Evolutionary conservation across 1,140 invertebrate genomes (phyloP).

Genomic region (Drosophila pandora): DNA sequence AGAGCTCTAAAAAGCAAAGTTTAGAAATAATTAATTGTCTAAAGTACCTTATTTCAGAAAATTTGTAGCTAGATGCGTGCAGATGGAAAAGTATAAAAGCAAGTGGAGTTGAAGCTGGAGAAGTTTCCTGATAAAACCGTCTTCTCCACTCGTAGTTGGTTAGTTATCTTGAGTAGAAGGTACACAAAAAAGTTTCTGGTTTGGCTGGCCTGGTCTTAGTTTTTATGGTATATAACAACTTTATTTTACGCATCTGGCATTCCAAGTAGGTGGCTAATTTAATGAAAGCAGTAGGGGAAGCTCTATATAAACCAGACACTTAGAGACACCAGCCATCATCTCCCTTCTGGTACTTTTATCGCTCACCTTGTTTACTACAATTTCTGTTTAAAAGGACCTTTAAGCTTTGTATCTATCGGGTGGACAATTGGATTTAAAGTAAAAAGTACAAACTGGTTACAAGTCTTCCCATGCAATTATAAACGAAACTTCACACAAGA

Average conservation of each 20-base stretch:
- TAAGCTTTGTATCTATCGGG: neutral
- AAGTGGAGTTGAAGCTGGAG: neutral
- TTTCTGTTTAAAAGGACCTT: too few species aligned
- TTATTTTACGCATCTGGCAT: neutral
- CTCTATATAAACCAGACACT: neutral
- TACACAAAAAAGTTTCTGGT: neutral
- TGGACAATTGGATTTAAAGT: neutral
- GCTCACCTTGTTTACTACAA: too few species aligned
- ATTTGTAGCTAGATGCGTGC: constrained; percentile 35
- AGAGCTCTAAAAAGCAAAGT: constrained; percentile 40
- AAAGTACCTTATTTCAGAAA: constrained; percentile 60
- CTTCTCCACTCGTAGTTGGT: neutral
- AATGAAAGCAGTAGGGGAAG: neutral
- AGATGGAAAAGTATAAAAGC: neutral
- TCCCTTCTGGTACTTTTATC: too few species aligned
- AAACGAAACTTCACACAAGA: neutral
- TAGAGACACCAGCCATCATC: neutral
- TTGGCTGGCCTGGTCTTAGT: neutral
- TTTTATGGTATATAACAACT: constrained; percentile 1
- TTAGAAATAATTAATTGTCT: constrained; percentile 60
- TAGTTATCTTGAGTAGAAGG: neutral
- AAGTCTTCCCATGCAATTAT: neutral
- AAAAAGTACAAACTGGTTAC: neutral
- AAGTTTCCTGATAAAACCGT: constrained; percentile 29
- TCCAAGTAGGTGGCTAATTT: constrained; percentile 1